phyloP scores from a whole-genome alignment of 2,888 invertebrate species.

The Netelia virgata region DNA sequence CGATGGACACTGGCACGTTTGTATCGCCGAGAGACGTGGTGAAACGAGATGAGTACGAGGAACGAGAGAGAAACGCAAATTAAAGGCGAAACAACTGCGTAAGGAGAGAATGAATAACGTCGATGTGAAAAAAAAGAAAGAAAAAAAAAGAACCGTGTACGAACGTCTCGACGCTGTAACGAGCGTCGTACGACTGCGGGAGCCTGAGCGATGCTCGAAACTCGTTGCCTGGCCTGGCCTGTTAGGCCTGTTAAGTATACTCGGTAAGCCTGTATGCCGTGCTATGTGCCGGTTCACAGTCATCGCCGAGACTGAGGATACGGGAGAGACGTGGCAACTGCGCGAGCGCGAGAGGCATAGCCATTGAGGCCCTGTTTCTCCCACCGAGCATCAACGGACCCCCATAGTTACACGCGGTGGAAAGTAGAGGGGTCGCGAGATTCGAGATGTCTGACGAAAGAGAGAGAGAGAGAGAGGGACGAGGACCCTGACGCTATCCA shows the following conservation, averaged over 20 bases:
- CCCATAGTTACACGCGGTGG: no score
- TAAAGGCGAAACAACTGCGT: not conserved
- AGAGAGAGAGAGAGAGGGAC: slow-evolving; percentile 16
- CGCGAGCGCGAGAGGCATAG: slow-evolving; percentile 19
- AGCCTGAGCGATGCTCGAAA: slow-evolving; percentile 47
- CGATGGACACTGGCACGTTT: not conserved
- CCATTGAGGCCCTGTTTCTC: slow-evolving; percentile 59
- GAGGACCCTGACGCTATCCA: not conserved
- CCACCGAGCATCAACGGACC: not conserved
- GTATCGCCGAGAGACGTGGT: not conserved
- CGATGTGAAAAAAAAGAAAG: not conserved
- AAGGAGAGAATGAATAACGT: not conserved
- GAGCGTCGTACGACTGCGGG: slow-evolving; percentile 70
- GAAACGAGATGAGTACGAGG: no score
- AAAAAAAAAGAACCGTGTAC: slow-evolving; percentile 14
- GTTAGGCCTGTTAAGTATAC: slow-evolving; percentile 22
- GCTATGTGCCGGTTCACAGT: slow-evolving; percentile 44
- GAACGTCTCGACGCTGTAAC: slow-evolving; percentile 66
- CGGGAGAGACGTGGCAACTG: slow-evolving; percentile 58
- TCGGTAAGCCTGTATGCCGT: slow-evolving; percentile 2
- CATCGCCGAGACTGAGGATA: slow-evolving; percentile 27
- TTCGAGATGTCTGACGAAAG: not conserved
- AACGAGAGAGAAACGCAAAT: not conserved
- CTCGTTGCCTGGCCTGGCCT: slow-evolving; percentile 46
- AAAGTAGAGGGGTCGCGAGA: not conserved